Evolutionary conservation across 2,113 vertebrate species (phyloP).

Genomic region (Lasiurus borealis): DNA sequence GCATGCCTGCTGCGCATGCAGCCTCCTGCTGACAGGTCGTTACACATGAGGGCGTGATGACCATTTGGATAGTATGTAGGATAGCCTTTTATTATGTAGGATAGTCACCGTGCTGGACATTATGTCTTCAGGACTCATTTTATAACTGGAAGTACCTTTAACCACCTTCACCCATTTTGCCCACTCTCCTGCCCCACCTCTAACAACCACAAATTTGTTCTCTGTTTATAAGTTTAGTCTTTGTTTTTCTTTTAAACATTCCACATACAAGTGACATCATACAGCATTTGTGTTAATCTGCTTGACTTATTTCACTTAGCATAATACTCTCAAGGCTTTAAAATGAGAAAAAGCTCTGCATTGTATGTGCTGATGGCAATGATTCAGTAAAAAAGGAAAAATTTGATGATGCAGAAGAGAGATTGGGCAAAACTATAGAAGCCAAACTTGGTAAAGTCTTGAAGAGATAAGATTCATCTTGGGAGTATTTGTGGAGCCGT

Average conservation of each 20-base stretch:
- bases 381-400: constrained; percentile 8
- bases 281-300: not conserved
- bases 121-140: not conserved
- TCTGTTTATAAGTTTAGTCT: not conserved
- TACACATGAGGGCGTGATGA: too few species aligned
- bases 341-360: not conserved
- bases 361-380: not conserved
- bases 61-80: too few species aligned
- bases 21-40: too few species aligned
- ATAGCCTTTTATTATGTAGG: too few species aligned
- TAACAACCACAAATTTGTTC: not conserved
- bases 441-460: not conserved
- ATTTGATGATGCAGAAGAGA: not conserved
- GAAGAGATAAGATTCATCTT: not conserved
- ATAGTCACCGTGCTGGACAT: not conserved
- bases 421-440: not conserved
- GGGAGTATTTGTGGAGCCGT: not conserved
- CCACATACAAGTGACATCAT: not conserved
- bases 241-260: not conserved
- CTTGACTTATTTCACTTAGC: not conserved
- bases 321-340: not conserved
- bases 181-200: not conserved
- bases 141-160: not conserved
- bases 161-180: not conserved
- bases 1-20: too few species aligned